Evolutionary conservation across 2,797 vertebrate species (phyloP), one percentile per base, ranked within the genome.

Genomic region (Falco rusticolus): DNA sequence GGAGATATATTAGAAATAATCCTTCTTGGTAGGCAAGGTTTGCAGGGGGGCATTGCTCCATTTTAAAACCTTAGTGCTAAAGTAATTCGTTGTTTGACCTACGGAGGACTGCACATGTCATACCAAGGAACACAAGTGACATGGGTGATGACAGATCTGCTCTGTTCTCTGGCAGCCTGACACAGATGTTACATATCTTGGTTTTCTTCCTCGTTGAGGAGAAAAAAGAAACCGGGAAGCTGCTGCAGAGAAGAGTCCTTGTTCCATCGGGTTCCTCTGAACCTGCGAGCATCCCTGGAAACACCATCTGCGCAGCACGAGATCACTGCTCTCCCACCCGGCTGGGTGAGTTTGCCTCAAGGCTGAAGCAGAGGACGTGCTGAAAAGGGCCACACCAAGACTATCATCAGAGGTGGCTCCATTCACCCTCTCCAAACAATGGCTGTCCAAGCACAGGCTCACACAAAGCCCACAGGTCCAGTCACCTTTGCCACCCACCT

Each of bases 291-390:
- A 47, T 6, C 45, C 50, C 56, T 33, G 20, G 66, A 51, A 69
- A 37, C 29, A 3, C 13, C 2, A 0, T 6, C 48, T 37, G 28
- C 0, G 1, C 64, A 33, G 43, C 37, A 15, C 1, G 3, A 21
- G 29, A 31, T 13, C 3, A 0, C 34, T 41, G 75, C 54, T 41
- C 26, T 51, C 57, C 37, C 51, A 18, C 6, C 16, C 0, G 9
- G 18, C 37, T 29, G 53, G 9, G 6, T 0, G 4, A 21, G 19
- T 25, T 31, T 13, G 24, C 60, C 41, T 22, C 66, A 22, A 26
- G 37, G 39, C 1, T 60, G 51, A 26, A 72, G 5, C n/a, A 13
- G 74, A 47, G 18, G 47, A 16, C 8, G 81, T 8, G 4, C 13
- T 5, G 19, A 37, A 33, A 39, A 43, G 41, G 13, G 21, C 41